These are phyloP conservation scores for Physeter macrocephalus DNA, from an alignment of 2,113 vertebrate genomes.

Conservation along the genomic window DNA sequence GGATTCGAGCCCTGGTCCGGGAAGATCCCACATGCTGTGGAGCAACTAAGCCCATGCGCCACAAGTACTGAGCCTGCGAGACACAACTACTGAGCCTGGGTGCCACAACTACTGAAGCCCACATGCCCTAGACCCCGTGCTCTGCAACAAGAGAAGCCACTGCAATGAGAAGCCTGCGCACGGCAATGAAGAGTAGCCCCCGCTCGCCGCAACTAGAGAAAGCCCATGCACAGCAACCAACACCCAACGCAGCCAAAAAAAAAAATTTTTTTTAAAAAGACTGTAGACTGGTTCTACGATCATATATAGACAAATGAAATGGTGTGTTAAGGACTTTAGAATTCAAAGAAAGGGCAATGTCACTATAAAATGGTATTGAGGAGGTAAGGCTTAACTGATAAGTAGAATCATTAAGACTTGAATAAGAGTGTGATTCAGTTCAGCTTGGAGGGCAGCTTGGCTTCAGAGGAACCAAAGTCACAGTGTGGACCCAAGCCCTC, in stretches of 20 bases:
- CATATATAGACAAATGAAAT: not conserved
- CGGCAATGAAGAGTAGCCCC: too few relatives aligned
- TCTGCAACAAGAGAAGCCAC: too few relatives aligned
- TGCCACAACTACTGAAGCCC: too few relatives aligned
- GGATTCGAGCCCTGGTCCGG: too few relatives aligned
- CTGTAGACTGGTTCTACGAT: not conserved
- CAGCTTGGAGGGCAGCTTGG: not conserved
- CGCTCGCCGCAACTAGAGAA: too few relatives aligned
- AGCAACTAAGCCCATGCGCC: too few relatives aligned
- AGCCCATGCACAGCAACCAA: too few relatives aligned
- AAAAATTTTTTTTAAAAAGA: not conserved
- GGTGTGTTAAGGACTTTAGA: not conserved
- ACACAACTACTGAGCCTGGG: too few relatives aligned
- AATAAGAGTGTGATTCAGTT: not conserved
- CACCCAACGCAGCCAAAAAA: not conserved
- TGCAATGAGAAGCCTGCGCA: too few relatives aligned
- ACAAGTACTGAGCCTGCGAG: too few relatives aligned
- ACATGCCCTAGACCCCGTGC: too few relatives aligned
- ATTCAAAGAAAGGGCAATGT: conserved; percentile 12
- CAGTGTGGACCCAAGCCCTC: not conserved
- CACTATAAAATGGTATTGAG: not conserved
- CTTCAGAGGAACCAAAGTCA: not conserved
- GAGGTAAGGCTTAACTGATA: not conserved
- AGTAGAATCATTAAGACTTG: not conserved
- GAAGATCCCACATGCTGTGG: too few relatives aligned